Percentiles rank a stretch among this genome's conserved stretches.
Conservation (phyloP, 2,797 vertebrate species). For the Apogon hyalosoma region DNA sequence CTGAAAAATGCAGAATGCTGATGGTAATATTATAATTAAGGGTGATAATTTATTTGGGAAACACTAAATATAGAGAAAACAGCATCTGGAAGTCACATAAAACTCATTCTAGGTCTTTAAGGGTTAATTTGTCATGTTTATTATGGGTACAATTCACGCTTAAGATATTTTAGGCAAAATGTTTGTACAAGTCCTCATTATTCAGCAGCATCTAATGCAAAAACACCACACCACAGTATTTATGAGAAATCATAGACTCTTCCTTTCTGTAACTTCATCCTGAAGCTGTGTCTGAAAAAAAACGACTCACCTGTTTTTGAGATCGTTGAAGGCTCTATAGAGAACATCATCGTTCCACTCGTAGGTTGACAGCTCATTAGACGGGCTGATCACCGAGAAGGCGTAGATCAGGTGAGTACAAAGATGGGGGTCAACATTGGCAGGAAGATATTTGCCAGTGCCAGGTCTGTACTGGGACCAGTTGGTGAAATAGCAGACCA, state of each 20-base stretch:
- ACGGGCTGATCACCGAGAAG: slow-evolving; percentile 79
- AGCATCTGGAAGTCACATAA: no score
- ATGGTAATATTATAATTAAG: no score
- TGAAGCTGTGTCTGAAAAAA: background rate
- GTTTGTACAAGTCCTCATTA: no score
- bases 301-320: slow-evolving; percentile 78
- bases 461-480: slow-evolving; percentile 82
- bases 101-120: no score
- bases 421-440: slow-evolving; percentile 83
- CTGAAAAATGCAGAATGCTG: no score
- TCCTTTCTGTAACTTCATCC: background rate
- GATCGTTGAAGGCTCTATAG: slow-evolving; percentile 82
- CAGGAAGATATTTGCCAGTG: slow-evolving; percentile 71
- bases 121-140: no score
- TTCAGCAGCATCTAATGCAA: no score
- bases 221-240: no score
- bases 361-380: slow-evolving; percentile 75
- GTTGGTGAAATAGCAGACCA: slow-evolving; percentile 88
- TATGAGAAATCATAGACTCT: background rate
- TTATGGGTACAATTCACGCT: no score
- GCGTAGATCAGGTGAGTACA: slow-evolving; percentile 89
- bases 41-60: no score
- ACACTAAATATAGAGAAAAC: no score
- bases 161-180: no score
- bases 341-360: slow-evolving; percentile 82